These are phyloP conservation scores for Patella caerulea DNA, from an alignment of 2,888 invertebrate species.

Conservation along the genomic window DNA sequence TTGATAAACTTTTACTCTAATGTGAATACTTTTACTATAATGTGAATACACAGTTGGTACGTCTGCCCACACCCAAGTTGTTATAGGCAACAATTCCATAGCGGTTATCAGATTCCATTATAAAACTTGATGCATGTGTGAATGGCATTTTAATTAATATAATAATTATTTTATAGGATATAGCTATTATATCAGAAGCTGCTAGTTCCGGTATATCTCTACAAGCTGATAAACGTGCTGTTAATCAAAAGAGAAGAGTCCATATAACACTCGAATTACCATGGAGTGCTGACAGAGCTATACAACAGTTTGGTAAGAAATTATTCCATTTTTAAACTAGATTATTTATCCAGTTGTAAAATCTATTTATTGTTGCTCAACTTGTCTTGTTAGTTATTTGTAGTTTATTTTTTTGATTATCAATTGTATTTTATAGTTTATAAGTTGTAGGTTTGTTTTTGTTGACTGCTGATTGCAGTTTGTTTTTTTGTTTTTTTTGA, in stretches of 20 bases:
- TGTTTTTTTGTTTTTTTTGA: too few species aligned
- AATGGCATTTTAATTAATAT: background rate
- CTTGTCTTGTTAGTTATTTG: too few species aligned
- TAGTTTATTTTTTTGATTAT: background rate
- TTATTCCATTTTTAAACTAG: background rate
- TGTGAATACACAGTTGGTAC: too few species aligned
- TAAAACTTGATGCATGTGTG: background rate
- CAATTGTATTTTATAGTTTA: background rate
- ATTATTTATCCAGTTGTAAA: background rate
- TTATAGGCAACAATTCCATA: background rate
- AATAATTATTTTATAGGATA: conserved; percentile 73
- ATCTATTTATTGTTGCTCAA: too few species aligned
- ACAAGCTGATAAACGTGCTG: conserved; percentile 93
- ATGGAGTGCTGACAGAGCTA: conserved; percentile 99
- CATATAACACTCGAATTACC: conserved; percentile 98
- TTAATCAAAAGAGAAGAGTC: conserved; percentile 93
- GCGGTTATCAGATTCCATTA: background rate
- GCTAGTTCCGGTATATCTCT: conserved; percentile 90
- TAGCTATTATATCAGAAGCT: conserved; percentile 99
- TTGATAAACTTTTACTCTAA: too few species aligned
- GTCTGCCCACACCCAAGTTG: too few species aligned
- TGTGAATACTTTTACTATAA: too few species aligned
- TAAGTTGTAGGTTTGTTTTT: too few species aligned
- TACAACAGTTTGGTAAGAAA: conserved; percentile 92
- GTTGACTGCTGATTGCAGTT: too few species aligned